Base-by-base conservation (phyloP, 1,140 invertebrate species). In the Steinernema feltiae region DNA sequence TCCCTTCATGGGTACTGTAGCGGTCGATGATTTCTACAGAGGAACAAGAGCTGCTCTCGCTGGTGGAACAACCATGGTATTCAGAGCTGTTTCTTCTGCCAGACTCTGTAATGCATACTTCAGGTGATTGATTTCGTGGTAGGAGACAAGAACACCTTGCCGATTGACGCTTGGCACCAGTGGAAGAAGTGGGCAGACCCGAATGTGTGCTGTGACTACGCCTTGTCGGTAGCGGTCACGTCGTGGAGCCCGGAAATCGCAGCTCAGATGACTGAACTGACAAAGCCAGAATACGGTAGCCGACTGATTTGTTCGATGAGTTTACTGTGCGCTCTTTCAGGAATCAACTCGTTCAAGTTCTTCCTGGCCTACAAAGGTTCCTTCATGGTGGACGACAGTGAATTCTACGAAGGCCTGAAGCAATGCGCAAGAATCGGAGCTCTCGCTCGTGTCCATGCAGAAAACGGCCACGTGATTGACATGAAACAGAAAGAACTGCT, bases 261-360 rank as follows among this genome's bases (percentile, higher is more conserved):
- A 46, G 71, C 80, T 70, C 85, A 88, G 79, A 89, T 89, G 85
- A 83, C 82, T 78, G 90, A 85, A 32, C 87, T 89, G 93, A 84
- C 91, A 92, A 86, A 92, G 92, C 90, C 92, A 92, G 1, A 78
- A 46, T 81, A 91, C 91, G 0, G 89, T 92, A n/a, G n/a, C n/a
- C n/a, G 15, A 90, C 3, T 21, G 15, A 63, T 3, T 15, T 17
- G 24, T 21, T n/a, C n/a, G n/a, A 27, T 63, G 24, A n/a, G 24
- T 3, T 15, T 7, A 63, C 15, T 15, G 24, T n/a, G 12, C 15
- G 17, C 32, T 32, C 72, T 83, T n/a, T 48, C 53, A 88, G 95
- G 97, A 1, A 89, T 99, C 32, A 98, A 97, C 88, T 97, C 95
- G 0, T 99, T 98, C 88, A 99, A 99, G 89, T 92, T 95, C 90